phyloP scores from a whole-genome alignment of 1,140 invertebrate species.

The Lepidurus apus region DNA sequence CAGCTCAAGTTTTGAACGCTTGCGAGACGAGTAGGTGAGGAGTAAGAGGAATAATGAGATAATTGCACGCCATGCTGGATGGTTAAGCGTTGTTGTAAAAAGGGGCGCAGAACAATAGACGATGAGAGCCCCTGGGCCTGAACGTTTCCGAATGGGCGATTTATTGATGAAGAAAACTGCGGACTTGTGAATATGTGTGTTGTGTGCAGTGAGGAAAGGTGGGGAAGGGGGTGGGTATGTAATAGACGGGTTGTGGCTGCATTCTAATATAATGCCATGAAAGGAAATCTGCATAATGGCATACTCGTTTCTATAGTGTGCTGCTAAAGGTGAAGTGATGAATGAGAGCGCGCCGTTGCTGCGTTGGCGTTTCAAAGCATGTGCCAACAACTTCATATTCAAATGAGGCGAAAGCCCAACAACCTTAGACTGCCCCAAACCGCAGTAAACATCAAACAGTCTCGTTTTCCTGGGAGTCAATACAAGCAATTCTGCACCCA shows the following conservation, averaged over 20 bases:
- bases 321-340: neutral
- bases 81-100: neutral
- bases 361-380: conserved; percentile 10
- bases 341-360: neutral
- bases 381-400: conserved; percentile 21
- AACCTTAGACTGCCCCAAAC: neutral
- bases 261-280: conserved; percentile 10
- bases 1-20: neutral
- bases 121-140: neutral
- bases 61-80: neutral
- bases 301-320: conserved; percentile 11
- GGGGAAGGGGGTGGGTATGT: neutral
- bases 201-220: conserved; percentile 2
- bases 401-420: neutral
- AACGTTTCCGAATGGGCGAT: neutral
- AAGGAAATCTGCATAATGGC: conserved; percentile 21
- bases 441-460: conserved; percentile 21
- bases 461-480: neutral
- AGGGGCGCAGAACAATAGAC: neutral
- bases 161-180: neutral
- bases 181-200: neutral
- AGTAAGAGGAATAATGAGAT: neutral
- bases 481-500: conserved; percentile 19
- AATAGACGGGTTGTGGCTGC: conserved; percentile 16
- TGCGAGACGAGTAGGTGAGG: neutral